Base-by-base conservation (phyloP, 2,113 vertebrate species). In the Chlorocebus sabaeus region DNA sequence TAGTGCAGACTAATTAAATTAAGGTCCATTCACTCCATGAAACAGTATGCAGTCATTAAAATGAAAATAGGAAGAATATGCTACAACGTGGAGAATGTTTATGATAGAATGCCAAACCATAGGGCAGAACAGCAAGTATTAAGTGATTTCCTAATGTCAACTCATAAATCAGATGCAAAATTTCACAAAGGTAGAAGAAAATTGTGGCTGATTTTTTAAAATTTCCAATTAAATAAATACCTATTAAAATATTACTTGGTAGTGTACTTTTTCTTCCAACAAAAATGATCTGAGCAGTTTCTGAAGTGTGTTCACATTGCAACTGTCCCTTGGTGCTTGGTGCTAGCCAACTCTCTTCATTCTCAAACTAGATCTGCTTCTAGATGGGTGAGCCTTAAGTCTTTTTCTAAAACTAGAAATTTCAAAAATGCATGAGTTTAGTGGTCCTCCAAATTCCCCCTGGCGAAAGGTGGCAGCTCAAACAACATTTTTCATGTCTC, bases 41-140 rank as follows among this genome's bases (percentile, higher is more conserved):
- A 91, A 89, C 1, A 43, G 13, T 73, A 25, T 61, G 17, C 3
- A 84, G 32, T 18, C 61, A 73, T 55, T 90, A 92, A 95, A 92
- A 76, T 92, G 64, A 70, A 38, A 80, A 93, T 11, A 50, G 17
- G 13, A 72, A 92, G 20, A 97, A 38, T 78, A 70, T 87, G 38
- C 8, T 84, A 40, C 5, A 88, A 64, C 10, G 59, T 84, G 68
- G 18, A 81, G 89, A 95, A 72, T 94, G 30, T 85, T 93, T 88
- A 70, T 85, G 48, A 90, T 27, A 95, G 25, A 50, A 96, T 80
- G 18, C 30, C 87, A 95, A 73, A 73, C 57, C 25, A 72, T 96
- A 96, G 75, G 70, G 8, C 38, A 82, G 18, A 93, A 59, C 1
- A 89, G 7, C 38, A 95, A 93, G 17, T 86, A 64, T 87, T 52